These are phyloP conservation scores for Coecobrya sp. DNA, from an alignment of 2,888 invertebrate genomes.

Conservation along the genomic window DNA sequence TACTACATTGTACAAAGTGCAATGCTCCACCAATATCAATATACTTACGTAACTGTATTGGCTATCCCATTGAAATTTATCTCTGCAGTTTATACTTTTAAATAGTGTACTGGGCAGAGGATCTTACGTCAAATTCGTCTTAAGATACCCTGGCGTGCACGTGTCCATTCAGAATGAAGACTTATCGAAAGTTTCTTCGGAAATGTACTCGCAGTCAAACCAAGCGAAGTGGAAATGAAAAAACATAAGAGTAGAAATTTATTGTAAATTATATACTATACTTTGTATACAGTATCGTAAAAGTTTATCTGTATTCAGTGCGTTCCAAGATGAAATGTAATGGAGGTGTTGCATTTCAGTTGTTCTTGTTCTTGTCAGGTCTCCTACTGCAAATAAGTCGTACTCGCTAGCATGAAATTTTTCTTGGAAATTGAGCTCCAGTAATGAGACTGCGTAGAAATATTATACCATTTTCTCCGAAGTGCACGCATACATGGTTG, in stretches of 20 bases:
- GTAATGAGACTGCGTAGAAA: conserved; percentile 23
- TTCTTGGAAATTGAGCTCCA: conserved; percentile 39
- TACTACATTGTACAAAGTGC: too few species aligned
- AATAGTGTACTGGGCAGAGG: not conserved
- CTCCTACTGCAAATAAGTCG: conserved; percentile 39
- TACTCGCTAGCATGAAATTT: conserved; percentile 51
- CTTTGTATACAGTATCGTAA: not conserved
- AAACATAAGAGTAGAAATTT: not conserved
- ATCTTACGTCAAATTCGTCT: not conserved
- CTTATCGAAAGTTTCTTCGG: not conserved
- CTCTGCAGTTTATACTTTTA: too few species aligned
- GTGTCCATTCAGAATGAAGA: not conserved
- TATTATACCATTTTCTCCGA: not conserved
- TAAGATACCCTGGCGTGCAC: not conserved
- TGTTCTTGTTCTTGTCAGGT: conserved; percentile 20
- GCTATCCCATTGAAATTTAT: too few species aligned
- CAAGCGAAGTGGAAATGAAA: not conserved
- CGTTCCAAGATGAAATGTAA: not conserved
- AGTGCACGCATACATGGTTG: not conserved
- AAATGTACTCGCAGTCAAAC: not conserved
- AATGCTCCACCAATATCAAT: too few species aligned
- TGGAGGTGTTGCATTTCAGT: conserved; percentile 59
- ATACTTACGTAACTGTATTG: too few species aligned
- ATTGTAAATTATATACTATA: not conserved
- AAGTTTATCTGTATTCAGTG: conserved; percentile 3